Base-by-base conservation (phyloP, 2,113 vertebrate genomes). In the Callipepla squamata region DNA sequence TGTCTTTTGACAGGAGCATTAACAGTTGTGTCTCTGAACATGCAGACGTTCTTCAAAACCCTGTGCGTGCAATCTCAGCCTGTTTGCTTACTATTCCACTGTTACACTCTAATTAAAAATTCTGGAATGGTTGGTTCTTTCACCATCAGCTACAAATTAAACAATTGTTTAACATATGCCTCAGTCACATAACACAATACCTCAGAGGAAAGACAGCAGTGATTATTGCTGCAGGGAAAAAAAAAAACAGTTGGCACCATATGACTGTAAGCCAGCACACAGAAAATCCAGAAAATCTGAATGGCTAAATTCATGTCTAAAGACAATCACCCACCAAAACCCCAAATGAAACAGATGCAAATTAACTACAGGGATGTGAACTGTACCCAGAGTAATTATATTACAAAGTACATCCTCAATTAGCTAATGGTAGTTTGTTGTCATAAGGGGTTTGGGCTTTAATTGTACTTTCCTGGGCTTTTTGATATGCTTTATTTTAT, bases 251-350 rank as follows among this genome's bases (percentile, higher is more conserved):
- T 51, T 90, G 51, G 28, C 9, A 30, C 8, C 70, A 92, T 73
- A 42, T 63, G 28, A 66, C 85, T 90, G 65, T 48, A 91, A 91
- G 38, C 17, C 68, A 88, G 61, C 13, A 42, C 72, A 90, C 45
- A 91, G 34, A 38, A 95, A 67, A 90, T 88, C n/a, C 45, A 91
- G 34, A 38, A 95, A 67, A 90, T 88, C n/a, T 72, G 28, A 77
- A 74, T 51, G 47, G 32, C 9, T 67, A 78, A 86, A 90, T 93
- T 80, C 66, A 67, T 74, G 59, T 67, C 34, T 20, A 55, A 73
- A 32, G 28, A 73, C 25, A 12, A 68, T 13, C 32, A 76, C 34
- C 20, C 70, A 80, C 26, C 21, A 26, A 50, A 12, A 6, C 13
- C 44, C 61, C 6, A 42, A 57, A 73, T 38, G n/a, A 77, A 83